A percentile compares a stretch with the other conserved stretches of the same genome.
Conservation (phyloP, 2,113 vertebrate species). For the Pteronura brasiliensis region DNA sequence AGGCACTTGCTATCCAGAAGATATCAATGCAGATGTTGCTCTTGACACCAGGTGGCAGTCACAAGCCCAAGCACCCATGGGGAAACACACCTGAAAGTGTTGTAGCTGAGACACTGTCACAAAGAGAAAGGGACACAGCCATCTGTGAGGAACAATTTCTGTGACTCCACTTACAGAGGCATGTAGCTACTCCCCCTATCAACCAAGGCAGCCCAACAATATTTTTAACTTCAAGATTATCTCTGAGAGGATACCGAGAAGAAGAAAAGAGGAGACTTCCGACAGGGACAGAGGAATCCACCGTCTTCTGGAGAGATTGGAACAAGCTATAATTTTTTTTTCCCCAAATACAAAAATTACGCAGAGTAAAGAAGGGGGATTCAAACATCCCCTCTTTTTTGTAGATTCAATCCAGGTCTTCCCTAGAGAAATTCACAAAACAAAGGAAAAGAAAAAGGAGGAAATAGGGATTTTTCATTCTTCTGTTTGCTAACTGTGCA, state of each 20-base stretch:
- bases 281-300: not conserved
- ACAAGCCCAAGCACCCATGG: not conserved
- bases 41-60: not conserved
- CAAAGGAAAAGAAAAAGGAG: not conserved
- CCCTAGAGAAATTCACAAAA: constrained; percentile 31
- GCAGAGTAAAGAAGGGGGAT: not conserved
- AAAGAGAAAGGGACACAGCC: not conserved
- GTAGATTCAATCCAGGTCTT: not conserved
- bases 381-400: not conserved
- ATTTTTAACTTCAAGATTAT: not conserved
- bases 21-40: not conserved
- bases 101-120: not conserved
- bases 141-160: not conserved
- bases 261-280: not conserved
- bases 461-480: not conserved
- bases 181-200: not conserved
- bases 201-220: not conserved
- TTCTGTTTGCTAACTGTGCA: constrained; percentile 2
- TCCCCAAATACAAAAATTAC: not conserved
- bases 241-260: not conserved
- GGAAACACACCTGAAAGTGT: not conserved
- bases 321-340: not conserved
- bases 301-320: not conserved
- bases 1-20: not conserved
- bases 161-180: not conserved